phyloP scores from a whole-genome alignment of 2,797 vertebrate genomes.

The Acrocephalus scirpaceus region DNA sequence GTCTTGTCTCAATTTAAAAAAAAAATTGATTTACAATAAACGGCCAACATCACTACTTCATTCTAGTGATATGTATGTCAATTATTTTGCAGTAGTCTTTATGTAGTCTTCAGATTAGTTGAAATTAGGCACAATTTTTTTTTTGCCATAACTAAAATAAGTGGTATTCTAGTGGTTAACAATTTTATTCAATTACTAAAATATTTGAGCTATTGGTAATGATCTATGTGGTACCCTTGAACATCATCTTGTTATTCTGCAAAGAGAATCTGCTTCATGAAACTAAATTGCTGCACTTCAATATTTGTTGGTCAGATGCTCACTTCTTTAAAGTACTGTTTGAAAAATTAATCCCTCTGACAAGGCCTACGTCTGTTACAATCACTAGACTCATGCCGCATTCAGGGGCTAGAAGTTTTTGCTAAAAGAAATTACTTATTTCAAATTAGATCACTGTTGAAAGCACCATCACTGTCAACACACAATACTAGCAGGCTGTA shows the following conservation, averaged over 20 bases:
- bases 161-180: not conserved
- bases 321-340: not conserved
- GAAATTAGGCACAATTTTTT: not conserved
- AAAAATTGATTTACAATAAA: not conserved
- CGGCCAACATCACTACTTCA: not conserved
- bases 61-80: not conserved
- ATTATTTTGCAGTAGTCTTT: not conserved
- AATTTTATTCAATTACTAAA: not conserved
- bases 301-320: not conserved
- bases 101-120: not conserved
- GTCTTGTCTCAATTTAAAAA: not conserved
- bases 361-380: not conserved
- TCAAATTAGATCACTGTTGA: not conserved
- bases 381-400: not conserved
- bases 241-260: not conserved
- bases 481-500: not conserved
- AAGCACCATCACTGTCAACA: not conserved
- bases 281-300: not conserved
- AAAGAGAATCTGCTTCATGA: not conserved
- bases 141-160: not conserved
- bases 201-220: not conserved
- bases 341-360: not conserved
- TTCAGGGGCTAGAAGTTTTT: not conserved
- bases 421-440: not conserved
- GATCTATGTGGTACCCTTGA: not conserved